Evolutionary conservation across 2,113 vertebrate genomes (phyloP).

Genomic region (Mola mola): DNA sequence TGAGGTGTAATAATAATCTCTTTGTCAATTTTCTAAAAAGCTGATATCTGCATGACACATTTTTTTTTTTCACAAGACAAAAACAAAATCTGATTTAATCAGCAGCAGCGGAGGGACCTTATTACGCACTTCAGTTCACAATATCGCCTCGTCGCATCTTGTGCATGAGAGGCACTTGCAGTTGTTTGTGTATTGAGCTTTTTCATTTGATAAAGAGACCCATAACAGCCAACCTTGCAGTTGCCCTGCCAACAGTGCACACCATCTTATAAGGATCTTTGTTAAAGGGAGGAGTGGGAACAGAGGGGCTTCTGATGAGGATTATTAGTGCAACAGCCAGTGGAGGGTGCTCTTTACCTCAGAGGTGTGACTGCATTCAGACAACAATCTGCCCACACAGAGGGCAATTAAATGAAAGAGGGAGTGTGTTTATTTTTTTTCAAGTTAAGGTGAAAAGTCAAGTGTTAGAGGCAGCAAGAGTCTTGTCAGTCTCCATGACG

Average conservation of each 20-base stretch:
- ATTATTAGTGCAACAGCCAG: slow-evolving; percentile 40
- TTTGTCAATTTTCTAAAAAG: too few species aligned
- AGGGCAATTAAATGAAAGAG: too few species aligned
- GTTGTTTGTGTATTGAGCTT: neutral
- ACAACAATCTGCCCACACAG: neutral
- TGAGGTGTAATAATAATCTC: too few species aligned
- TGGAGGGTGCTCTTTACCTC: slow-evolving; percentile 62
- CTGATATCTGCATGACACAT: neutral
- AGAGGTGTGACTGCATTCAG: slow-evolving; percentile 29
- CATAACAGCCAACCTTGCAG: slow-evolving; percentile 14
- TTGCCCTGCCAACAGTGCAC: slow-evolving; percentile 46
- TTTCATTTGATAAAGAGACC: slow-evolving; percentile 13
- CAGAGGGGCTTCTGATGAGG: neutral
- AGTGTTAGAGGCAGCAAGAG: too few species aligned
- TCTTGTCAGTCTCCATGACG: too few species aligned
- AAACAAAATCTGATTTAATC: too few species aligned
- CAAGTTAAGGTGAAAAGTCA: neutral
- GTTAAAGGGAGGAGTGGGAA: neutral
- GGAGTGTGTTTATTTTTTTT: too few species aligned
- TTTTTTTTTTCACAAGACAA: neutral
- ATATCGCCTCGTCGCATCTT: neutral
- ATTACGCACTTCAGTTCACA: too few species aligned
- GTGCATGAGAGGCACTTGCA: neutral
- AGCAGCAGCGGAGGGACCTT: too few species aligned
- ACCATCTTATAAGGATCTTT: neutral